Percentiles rank a stretch among this genome's conserved stretches.
phyloP scores from a whole-genome alignment of 2,797 vertebrate genomes.

The Cryptoblepharus egeriae region DNA sequence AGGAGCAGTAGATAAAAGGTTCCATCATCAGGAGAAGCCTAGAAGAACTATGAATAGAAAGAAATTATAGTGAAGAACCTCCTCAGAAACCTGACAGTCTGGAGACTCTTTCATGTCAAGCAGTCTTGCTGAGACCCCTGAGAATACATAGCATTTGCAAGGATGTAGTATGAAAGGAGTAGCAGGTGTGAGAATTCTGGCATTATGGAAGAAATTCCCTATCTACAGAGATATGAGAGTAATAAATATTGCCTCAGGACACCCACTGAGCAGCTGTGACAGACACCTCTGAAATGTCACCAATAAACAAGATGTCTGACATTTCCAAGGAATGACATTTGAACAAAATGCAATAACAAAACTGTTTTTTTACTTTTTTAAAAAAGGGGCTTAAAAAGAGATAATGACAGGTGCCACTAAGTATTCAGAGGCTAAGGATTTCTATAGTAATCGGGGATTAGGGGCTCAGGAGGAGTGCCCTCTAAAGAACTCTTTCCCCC shows the following conservation, averaged over 20 bases:
- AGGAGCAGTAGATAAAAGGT: background rate
- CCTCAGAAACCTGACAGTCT: background rate
- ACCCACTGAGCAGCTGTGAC: slow-evolving; percentile 7
- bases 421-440: background rate
- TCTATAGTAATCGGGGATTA: background rate
- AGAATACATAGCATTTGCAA: background rate
- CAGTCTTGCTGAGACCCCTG: background rate
- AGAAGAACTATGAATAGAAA: background rate
- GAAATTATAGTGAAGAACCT: background rate
- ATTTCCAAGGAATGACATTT: background rate
- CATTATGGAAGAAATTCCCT: slow-evolving; percentile 22
- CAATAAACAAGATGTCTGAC: slow-evolving; percentile 22
- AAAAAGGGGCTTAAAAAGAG: background rate
- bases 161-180: background rate
- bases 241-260: slow-evolving; percentile 30
- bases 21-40: background rate
- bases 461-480: background rate
- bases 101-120: background rate
- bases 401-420: slow-evolving; percentile 4
- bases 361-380: background rate
- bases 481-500: background rate
- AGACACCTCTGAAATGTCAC: slow-evolving; percentile 1
- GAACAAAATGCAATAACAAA: background rate
- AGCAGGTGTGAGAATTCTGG: slow-evolving; percentile 22
- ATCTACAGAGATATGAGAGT: slow-evolving; percentile 23